Evolutionary conservation across 2,113 vertebrate genomes (phyloP), one percentile per base, ranked within the genome.

Genomic region (Clarias macrocephalus): DNA sequence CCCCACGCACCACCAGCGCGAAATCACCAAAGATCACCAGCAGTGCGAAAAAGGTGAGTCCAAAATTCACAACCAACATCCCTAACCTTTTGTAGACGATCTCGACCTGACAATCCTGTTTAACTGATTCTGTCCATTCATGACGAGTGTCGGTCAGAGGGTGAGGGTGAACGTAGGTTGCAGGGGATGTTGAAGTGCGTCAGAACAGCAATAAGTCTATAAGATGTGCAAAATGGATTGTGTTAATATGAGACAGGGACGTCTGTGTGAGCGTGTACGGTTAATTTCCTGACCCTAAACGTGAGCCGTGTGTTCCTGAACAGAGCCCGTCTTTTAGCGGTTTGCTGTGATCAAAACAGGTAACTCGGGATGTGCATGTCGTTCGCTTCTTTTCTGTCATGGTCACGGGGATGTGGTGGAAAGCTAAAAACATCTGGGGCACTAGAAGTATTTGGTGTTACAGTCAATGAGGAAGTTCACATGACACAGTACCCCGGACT

Each of bases 1-100:
- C 94, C 63, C 89, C 92, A 5, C 88, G 90, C 30, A 68, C 52
- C 73, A 93, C 62, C 65, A 81, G 83, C 30, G 87, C 88, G 15
- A 95, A 95, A 85, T 94, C 94, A 9, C 94, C 94, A 28, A 93
- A 89, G 66, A 85, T 93, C 48, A 91, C 90, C 0, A 84, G 92
- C 19, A 95, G 93, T 16, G 90, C 94, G 80, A 94, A 93, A 86
- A 95, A 95, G 95, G 95, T 21, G 30, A 19, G 80, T 42, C 19
- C 25, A 37, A 48, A 81, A 21, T 3, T 62, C 59, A 62, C 21
- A 2, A 11, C 19, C 19, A 11, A 23, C 48, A 48, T 3, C 33
- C 0, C 1, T 10, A 33, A 54, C 13, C 25, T 54, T 56, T 1
- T 33, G 19, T 13, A 11, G 6, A 59, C 11, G 73, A 75, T n/a